Evolutionary conservation across 2,888 invertebrate species (phyloP).

Genomic region (Physocephala rufipes): DNA sequence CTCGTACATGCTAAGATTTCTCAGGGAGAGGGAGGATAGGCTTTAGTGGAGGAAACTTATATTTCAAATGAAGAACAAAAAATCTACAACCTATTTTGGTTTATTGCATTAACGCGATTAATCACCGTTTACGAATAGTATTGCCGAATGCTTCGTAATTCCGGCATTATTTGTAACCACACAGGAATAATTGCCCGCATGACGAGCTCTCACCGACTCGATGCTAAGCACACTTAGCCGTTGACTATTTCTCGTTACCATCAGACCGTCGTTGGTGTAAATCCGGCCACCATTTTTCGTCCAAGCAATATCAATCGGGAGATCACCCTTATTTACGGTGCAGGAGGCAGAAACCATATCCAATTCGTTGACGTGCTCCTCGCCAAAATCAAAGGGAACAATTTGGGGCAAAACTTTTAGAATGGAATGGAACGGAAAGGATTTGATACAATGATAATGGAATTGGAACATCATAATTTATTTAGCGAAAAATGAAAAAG

Average conservation of each 20-base stretch:
- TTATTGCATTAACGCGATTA: neutral
- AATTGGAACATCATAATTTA: too few species aligned
- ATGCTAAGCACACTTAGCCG: slow-evolving; percentile 75
- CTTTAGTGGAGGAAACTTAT: too few species aligned
- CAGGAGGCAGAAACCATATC: slow-evolving; percentile 62
- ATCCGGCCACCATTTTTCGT: slow-evolving; percentile 68
- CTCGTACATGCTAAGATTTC: too few species aligned
- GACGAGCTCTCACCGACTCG: slow-evolving; percentile 74
- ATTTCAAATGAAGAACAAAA: slow-evolving; percentile 11
- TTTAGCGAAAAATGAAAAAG: too few species aligned
- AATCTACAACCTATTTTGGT: neutral
- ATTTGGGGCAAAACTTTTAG: slow-evolving; percentile 69
- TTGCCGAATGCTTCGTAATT: slow-evolving; percentile 74
- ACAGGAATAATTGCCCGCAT: slow-evolving; percentile 81
- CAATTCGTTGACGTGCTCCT: neutral
- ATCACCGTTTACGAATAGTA: slow-evolving; percentile 78
- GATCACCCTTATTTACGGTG: slow-evolving; percentile 79
- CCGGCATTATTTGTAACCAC: slow-evolving; percentile 77
- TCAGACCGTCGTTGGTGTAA: slow-evolving; percentile 71
- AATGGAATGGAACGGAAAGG: too few species aligned
- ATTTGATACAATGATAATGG: too few species aligned
- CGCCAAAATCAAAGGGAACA: slow-evolving; percentile 68
- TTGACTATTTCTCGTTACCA: slow-evolving; percentile 71
- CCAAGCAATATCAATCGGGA: slow-evolving; percentile 81
- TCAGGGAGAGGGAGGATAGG: too few species aligned